Evolutionary conservation across 2,888 invertebrate species (phyloP).

Genomic region (Drosophila kokeensis): DNA sequence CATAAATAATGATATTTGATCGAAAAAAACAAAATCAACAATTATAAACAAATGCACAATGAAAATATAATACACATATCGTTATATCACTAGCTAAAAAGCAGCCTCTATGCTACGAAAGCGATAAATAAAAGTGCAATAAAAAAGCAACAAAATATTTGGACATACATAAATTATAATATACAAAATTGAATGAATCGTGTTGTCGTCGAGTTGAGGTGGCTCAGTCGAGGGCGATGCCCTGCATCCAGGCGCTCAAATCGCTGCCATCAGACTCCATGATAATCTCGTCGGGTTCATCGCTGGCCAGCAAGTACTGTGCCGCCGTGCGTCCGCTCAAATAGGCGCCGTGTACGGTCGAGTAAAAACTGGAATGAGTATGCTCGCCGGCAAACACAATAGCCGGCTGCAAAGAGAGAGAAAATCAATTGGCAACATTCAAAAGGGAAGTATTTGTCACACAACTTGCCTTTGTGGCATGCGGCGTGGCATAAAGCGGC

Average conservation of each 20-base stretch:
- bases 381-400: slow-evolving; percentile 97
- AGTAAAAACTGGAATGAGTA: slow-evolving; percentile 97
- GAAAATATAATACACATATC: slow-evolving; percentile 42
- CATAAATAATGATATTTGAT: slow-evolving; percentile 25
- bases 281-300: slow-evolving; percentile 88
- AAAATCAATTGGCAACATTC: neutral
- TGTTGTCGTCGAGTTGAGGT: slow-evolving; percentile 24
- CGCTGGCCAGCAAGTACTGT: slow-evolving; percentile 88
- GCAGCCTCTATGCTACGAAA: slow-evolving; percentile 25
- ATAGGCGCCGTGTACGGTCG: slow-evolving; percentile 97
- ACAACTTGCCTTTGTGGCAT: slow-evolving; percentile 88
- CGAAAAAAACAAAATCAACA: slow-evolving; percentile 14
- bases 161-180: slow-evolving; percentile 60
- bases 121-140: slow-evolving; percentile 33
- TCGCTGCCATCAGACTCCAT: slow-evolving; percentile 92
- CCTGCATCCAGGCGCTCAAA: slow-evolving; percentile 94
- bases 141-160: slow-evolving; percentile 8
- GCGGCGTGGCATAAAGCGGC: slow-evolving; percentile 91
- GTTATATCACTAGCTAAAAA: slow-evolving; percentile 67
- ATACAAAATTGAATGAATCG: slow-evolving; percentile 53
- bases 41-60: slow-evolving; percentile 62
- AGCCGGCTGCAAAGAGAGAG: slow-evolving; percentile 88
- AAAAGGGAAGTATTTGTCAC: no score
- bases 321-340: slow-evolving; percentile 94
- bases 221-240: slow-evolving; percentile 90